Evolutionary conservation across 2,888 invertebrate genomes (phyloP), one percentile per base, ranked within the genome.

Genomic region (Orchesella flavescens): DNA sequence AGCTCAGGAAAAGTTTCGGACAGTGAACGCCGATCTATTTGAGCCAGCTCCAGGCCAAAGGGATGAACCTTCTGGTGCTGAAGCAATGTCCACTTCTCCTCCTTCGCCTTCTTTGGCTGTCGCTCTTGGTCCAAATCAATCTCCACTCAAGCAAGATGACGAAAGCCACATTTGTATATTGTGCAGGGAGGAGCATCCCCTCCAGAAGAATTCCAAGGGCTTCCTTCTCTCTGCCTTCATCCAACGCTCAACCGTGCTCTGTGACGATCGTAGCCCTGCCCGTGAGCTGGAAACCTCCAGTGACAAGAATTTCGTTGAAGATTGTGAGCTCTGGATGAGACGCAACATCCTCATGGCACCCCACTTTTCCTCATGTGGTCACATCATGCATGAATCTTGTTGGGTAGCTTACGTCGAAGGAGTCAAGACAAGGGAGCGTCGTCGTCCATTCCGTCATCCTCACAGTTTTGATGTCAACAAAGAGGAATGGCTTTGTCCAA

Each of bases 401-500:
- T 99, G 97, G 96, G 93, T 94, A 89, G 95, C 95, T 91, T 97
- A 97, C 90, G 96, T 95, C 88, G 95, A 96, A 87, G 95, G 94
- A 88, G 95, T 98, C 87, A 93, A 95, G 85, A 93, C 94, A 19
- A 95, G 96, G 90, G 99, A 99, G 91, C 94, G 95, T 89, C 92
- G 97, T 78, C 91, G 98, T 57, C 96, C 96, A 0, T 95, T 95
- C 85, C 93, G 97, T 0, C 94, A 95, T 86, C 95, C 95, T 5
- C 93, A 95, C 0, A 95, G 95, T 77, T 97, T 96, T 90, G 95
- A 97, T 90, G 93, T 96, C 0, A 97, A 97, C 81, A 96, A 95
- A 90, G 94, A 95, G 80, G 99, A 99, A 90, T 99, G 97, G 90
- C 92, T 98, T n/a, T 99, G 99, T 89, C 99, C 99, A 0, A 93